phyloP scores from a whole-genome alignment of 2,113 vertebrate genomes.

The Balaenoptera acutorostrata region DNA sequence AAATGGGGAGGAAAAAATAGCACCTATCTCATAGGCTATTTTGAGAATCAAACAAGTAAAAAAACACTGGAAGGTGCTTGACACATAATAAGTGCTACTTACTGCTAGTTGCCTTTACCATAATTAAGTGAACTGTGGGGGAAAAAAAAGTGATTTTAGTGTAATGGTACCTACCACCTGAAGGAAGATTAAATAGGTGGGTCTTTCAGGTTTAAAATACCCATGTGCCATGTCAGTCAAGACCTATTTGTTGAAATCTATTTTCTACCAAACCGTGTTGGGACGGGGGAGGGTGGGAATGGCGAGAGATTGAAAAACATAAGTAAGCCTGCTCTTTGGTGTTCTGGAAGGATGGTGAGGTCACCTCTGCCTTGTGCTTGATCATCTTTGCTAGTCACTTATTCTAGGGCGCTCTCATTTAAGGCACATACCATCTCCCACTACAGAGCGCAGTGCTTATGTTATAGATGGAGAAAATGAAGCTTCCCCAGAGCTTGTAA shows the following conservation, averaged over 20 bases:
- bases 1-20: not conserved
- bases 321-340: not conserved
- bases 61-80: not conserved
- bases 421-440: not conserved
- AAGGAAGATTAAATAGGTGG: not conserved
- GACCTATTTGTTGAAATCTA: not conserved
- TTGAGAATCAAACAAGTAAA: not conserved
- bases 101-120: not conserved
- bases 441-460: rapidly evolving
- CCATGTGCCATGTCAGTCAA: too few relatives aligned
- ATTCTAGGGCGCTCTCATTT: not conserved
- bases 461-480: not conserved
- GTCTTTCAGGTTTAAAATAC: not conserved
- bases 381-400: not conserved
- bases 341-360: not conserved
- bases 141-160: not conserved
- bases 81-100: not conserved
- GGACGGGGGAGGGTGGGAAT: rapidly evolving
- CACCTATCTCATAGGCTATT: not conserved
- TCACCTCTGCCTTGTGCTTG: not conserved
- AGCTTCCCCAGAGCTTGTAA: too few relatives aligned
- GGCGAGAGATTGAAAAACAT: not conserved
- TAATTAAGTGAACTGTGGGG: not conserved
- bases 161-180: not conserved
- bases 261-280: not conserved